Evolutionary conservation across 1,140 invertebrate species (phyloP).

Genomic region (Sycophila sp.): DNA sequence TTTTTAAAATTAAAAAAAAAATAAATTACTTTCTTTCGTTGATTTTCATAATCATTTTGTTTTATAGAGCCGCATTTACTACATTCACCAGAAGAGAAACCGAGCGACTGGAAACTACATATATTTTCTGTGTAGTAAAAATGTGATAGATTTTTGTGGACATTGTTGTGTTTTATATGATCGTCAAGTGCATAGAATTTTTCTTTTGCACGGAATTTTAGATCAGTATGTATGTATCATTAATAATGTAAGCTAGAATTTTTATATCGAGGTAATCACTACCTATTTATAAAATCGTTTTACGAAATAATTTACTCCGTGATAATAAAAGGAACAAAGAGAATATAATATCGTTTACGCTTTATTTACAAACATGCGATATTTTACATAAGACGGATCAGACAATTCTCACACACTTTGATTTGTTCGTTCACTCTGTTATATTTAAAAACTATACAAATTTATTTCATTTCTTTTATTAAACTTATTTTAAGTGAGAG

Average conservation of each 20-base stretch:
- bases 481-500: slow-evolving; percentile 18
- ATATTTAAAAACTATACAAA: slow-evolving; percentile 37
- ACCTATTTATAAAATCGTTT: not conserved
- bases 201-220: slow-evolving; percentile 1
- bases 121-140: slow-evolving; percentile 44
- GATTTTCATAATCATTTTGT: not conserved
- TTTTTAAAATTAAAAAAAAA: too few species aligned
- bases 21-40: too few species aligned
- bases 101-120: slow-evolving; percentile 45
- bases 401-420: slow-evolving; percentile 33
- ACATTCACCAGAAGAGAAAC: slow-evolving; percentile 48
- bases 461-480: slow-evolving; percentile 23
- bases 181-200: not conserved
- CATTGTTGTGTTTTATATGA: slow-evolving; percentile 1
- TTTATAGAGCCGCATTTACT: slow-evolving; percentile 54
- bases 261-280: too few species aligned
- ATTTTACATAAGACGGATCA: slow-evolving; percentile 34
- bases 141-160: slow-evolving; percentile 15
- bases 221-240: not conserved
- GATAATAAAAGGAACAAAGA: slow-evolving; percentile 27
- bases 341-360: slow-evolving; percentile 28
- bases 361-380: slow-evolving; percentile 41
- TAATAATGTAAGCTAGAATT: not conserved
- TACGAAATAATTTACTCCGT: not conserved
- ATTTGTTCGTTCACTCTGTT: slow-evolving; percentile 29